phyloP scores from a whole-genome alignment of 1,140 invertebrate genomes.

The Drosophila sturtevanti region DNA sequence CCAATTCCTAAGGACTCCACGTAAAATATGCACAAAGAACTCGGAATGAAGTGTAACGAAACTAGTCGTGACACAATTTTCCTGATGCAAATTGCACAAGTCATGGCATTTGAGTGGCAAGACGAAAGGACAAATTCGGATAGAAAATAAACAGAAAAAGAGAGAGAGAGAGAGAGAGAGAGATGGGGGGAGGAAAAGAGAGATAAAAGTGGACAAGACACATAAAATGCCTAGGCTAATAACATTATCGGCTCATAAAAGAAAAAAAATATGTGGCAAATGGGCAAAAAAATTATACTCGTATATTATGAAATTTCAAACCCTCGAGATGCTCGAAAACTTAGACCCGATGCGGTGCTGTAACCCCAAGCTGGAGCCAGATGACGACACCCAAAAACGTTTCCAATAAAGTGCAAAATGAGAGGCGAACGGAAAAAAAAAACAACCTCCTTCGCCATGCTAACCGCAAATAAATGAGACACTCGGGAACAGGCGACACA shows the following conservation, averaged over 20 bases:
- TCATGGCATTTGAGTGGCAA: constrained; percentile 60
- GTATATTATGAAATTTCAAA: constrained; percentile 66
- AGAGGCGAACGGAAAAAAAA: constrained; percentile 12
- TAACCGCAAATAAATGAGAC: constrained; percentile 75
- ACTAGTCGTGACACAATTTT: constrained; percentile 77
- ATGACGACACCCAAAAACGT: constrained; percentile 27
- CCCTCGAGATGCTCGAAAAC: constrained; percentile 38
- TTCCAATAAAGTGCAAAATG: constrained; percentile 51
- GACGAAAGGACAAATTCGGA: background rate
- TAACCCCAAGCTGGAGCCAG: background rate
- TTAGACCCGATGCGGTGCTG: constrained; percentile 4
- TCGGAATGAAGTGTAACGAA: constrained; percentile 64
- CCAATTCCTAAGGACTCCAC: background rate
- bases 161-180: no score
- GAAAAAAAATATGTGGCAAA: constrained; percentile 21
- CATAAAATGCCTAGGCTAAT: constrained; percentile 64
- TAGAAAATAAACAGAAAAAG: no score
- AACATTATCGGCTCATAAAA: constrained; percentile 75
- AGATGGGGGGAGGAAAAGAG: no score
- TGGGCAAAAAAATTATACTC: constrained; percentile 43
- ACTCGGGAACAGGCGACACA: constrained; percentile 56
- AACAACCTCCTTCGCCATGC: constrained; percentile 19
- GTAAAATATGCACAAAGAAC: constrained; percentile 50
- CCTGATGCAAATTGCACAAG: constrained; percentile 70
- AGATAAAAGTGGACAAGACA: constrained; percentile 43